Evolutionary conservation across 2,113 vertebrate genomes (phyloP), one percentile per base, ranked within the genome.

Genomic region (Corydoras sp.): DNA sequence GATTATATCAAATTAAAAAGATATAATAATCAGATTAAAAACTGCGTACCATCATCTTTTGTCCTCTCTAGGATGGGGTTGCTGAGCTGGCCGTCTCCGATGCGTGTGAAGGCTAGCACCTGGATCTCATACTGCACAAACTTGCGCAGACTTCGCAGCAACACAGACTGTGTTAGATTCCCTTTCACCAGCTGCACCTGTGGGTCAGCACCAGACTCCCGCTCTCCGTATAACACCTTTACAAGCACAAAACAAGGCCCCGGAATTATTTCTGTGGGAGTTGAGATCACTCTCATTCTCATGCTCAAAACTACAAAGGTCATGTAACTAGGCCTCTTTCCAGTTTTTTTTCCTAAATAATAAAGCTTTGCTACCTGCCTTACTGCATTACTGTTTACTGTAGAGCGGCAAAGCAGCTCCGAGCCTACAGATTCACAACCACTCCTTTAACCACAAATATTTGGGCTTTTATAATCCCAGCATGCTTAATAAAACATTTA

Each of bases 21-120:
- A 58, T 10, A 4, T 8, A 60, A n/a, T 58, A 31, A 58, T 58
- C 10, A 58, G 14, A 24, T 3, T 10, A 63, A 58, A 51, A 35
- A 13, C 11, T 18, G 76, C 90, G 9, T 81, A 98, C 96, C 93
- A 2, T 98, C 96, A 5, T 97, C 94, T 79, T 92, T 96, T 77
- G 94, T 97, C 32, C 92, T 87, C 77, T 93, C 90, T 3, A 88
- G 80, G 48, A 92, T 68, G 0, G 91, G 90, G 10, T 53, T 76
- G 85, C 93, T 97, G 83, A 89, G 88, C 0, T 92, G 90, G 0
- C 96, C 94, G 0, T 93, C 93, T 0, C 95, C 96, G 0, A 93
- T 89, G 14, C 89, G 89, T 0, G 95, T 97, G 89, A 91, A 97
- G 0, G 94, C 95, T 86, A 93, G 70, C 3, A 96, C 92, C 87